Conservation (phyloP, 2,113 vertebrate species). For the Rhegmatorhina hoffmannsi region DNA sequence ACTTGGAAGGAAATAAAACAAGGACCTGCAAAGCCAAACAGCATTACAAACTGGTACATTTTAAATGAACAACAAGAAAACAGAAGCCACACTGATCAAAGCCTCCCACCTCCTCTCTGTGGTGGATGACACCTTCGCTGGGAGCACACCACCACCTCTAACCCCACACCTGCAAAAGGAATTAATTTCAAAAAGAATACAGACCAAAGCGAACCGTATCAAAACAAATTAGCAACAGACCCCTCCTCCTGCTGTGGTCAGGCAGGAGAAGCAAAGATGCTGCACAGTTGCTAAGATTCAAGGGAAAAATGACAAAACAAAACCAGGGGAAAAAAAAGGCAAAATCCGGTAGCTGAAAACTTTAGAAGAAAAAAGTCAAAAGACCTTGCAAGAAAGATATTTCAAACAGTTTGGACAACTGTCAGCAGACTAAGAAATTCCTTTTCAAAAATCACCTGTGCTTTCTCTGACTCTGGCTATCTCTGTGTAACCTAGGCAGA, state of each 20-base stretch:
- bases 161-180: conserved; percentile 68
- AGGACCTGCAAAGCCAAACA: conserved; percentile 33
- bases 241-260: conserved; percentile 12
- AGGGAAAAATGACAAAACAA: neutral
- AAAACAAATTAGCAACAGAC: conserved; percentile 54
- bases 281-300: conserved; percentile 5
- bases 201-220: conserved; percentile 40
- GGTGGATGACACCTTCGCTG: conserved; percentile 40
- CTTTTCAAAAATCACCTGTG: conserved; percentile 48
- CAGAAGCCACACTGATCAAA: conserved; percentile 53
- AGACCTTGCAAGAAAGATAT: conserved; percentile 50
- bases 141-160: conserved; percentile 54
- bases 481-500: neutral
- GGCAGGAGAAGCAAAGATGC: conserved; percentile 8
- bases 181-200: conserved; percentile 62
- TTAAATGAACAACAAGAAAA: conserved; percentile 68
- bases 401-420: conserved; percentile 45
- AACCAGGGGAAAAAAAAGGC: neutral
- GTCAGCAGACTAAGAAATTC: conserved; percentile 11
- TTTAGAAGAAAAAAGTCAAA: conserved; percentile 31
- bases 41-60: conserved; percentile 57
- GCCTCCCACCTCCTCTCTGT: conserved; percentile 38
- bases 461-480: neutral
- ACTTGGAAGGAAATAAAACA: conserved; percentile 45
- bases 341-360: neutral